Percentiles rank a stretch among this genome's conserved stretches.
Evolutionary conservation across 2,797 vertebrate genomes (phyloP).

Genomic region (Tamandua tetradactyla): DNA sequence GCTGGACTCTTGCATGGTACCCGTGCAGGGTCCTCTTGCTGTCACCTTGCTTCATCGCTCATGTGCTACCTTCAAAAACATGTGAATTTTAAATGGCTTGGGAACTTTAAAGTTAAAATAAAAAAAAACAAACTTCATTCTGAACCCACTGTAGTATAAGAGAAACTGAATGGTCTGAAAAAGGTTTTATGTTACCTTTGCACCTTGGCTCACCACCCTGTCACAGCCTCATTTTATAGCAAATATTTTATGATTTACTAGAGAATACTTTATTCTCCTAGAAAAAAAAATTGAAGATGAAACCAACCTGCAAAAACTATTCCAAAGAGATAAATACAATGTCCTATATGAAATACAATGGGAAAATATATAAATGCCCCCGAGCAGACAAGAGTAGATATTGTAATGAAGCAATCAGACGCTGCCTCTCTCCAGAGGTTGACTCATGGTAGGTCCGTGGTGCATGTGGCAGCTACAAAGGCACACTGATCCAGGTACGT

Average conservation of each 20-base stretch:
- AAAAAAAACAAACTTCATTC: slow-evolving; percentile 44
- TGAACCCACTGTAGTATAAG: background rate
- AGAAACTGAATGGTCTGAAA: background rate
- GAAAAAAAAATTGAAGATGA: slow-evolving; percentile 1
- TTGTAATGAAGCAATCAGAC: background rate
- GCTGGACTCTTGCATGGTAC: background rate
- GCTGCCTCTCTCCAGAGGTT: background rate
- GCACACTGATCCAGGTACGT: background rate
- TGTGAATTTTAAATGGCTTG: slow-evolving; percentile 40
- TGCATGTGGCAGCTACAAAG: background rate
- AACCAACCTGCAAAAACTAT: slow-evolving; percentile 7
- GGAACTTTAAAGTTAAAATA: background rate
- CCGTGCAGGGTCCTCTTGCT: background rate
- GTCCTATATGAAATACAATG: background rate
- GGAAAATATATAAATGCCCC: background rate
- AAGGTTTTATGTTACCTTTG: slow-evolving; percentile 26
- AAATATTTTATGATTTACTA: slow-evolving; percentile 32
- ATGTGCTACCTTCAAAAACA: background rate
- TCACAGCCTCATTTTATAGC: background rate
- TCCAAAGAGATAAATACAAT: slow-evolving; percentile 36
- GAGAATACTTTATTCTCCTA: slow-evolving; percentile 32
- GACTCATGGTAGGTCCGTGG: background rate
- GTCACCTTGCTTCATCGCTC: background rate
- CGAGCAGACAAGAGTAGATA: background rate
- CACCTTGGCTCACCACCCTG: background rate